A percentile compares a stretch with the other conserved stretches of the same genome.
phyloP scores from a whole-genome alignment of 2,888 invertebrate species.

The Drosophila setosimentum region DNA sequence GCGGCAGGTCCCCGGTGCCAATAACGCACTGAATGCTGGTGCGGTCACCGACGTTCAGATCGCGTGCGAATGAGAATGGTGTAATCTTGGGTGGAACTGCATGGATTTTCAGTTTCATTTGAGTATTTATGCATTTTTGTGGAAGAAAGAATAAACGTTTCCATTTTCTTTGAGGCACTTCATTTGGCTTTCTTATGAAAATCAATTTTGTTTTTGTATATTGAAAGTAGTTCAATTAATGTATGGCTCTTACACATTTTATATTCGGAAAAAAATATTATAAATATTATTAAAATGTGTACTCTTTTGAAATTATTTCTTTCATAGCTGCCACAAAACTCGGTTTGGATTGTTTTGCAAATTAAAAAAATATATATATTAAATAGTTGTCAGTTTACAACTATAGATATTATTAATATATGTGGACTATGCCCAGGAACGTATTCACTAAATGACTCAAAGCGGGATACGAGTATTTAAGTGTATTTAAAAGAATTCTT shows the following conservation, averaged over 20 bases:
- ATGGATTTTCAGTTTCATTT: conserved; percentile 25
- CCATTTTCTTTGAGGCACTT: conserved; percentile 3
- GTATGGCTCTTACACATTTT: neutral
- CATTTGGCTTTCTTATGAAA: neutral
- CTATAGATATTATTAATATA: neutral
- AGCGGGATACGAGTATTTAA: neutral
- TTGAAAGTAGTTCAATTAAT: conserved; percentile 1
- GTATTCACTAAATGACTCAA: neutral
- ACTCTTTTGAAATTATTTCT: neutral
- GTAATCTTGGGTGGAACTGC: conserved; percentile 89
- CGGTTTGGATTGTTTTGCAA: neutral
- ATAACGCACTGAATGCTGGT: conserved; percentile 88
- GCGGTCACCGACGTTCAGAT: conserved; percentile 87
- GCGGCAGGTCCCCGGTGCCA: conserved; percentile 88
- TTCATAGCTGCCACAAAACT: neutral
- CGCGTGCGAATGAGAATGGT: conserved; percentile 88
- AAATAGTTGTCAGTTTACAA: neutral
- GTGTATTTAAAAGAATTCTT: neutral
- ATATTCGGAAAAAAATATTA: neutral
- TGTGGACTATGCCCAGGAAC: neutral
- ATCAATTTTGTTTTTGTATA: neutral
- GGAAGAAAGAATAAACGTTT: conserved; percentile 9
- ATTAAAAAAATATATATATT: neutral
- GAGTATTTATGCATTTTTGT: conserved; percentile 8
- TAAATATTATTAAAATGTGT: neutral